Evolutionary conservation across 2,797 vertebrate species (phyloP).

Genomic region (Argya squamiceps): DNA sequence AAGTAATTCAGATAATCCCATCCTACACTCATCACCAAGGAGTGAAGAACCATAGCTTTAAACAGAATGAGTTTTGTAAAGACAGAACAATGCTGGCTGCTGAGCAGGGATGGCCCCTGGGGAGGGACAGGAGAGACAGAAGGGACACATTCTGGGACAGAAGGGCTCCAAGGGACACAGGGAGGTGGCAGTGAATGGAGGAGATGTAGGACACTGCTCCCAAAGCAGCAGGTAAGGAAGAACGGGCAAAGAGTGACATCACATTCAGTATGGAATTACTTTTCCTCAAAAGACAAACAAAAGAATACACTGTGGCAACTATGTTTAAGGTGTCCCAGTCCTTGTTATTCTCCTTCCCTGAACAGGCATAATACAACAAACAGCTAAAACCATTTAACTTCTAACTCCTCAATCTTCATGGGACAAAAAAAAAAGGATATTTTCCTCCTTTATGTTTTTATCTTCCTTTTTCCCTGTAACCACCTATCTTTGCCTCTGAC

Average conservation of each 20-base stretch:
- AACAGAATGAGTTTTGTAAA: background rate
- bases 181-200: background rate
- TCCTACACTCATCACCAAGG: background rate
- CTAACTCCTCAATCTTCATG: background rate
- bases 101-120: background rate
- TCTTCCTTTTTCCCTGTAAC: background rate
- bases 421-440: rapidly evolving
- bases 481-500: background rate
- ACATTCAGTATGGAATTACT: background rate
- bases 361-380: background rate
- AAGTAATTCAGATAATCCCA: too few relatives aligned
- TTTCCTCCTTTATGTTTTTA: background rate
- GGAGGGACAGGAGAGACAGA: background rate
- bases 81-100: background rate
- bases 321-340: background rate
- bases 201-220: background rate
- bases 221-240: background rate
- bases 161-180: background rate
- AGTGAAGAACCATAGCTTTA: background rate
- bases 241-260: background rate
- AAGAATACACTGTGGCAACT: background rate
- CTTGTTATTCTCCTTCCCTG: background rate
- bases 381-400: rapidly evolving
- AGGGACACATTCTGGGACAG: background rate
- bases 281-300: background rate